Base-by-base conservation (phyloP, 2,888 invertebrate genomes). In the Reticulitermes lucifugus region DNA sequence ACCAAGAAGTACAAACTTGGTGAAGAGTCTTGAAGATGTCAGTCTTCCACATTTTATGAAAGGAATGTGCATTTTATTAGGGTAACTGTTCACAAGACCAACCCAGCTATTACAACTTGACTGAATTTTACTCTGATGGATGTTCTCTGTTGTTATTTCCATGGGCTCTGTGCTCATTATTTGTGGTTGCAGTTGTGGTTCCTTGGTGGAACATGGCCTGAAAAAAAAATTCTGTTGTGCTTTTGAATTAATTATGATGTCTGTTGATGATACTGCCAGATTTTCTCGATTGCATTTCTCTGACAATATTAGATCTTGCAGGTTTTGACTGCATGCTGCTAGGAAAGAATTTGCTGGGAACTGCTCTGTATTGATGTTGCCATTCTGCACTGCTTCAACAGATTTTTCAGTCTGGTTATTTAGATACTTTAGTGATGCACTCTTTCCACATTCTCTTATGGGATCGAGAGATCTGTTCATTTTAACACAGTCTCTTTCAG, bases 21-120 rank as follows among this genome's bases (percentile, higher is more conserved):
- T n/a, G n/a, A 6, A 46, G 3, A 6, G 46, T 77, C 21, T 46
- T 77, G 21, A n/a, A 43, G 41, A 46, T 46, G 22, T 77, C 10
- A 77, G 41, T 41, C 22, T 21, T 46, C 77, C 77, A 77, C 14
- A 77, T 46, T 77, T 77, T 43, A 77, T 43, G 77, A 77, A 77
- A n/a, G 77, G 77, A 77, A 77, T 46, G 25, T 77, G 43, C 9
- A 77, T 46, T 73, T n/a, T 41, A 35, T 41, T 65, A 7, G 25
- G 25, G 14, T 65, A n/a, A 7, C 7, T n/a, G 25, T 10, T 65
- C 55, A 18, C 55, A 65, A 65, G 65, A n/a, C 12, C 25, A 65
- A 65, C 12, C 9, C 4, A 65, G n/a, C 25, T 65, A n/a, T n/a
- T 65, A 25, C n/a, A 7, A 25, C 12, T 1, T 25, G 25, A 65